Evolutionary conservation across 2,113 vertebrate species (phyloP), one percentile per base, ranked within the genome.

Genomic region (Arvicanthis niloticus): DNA sequence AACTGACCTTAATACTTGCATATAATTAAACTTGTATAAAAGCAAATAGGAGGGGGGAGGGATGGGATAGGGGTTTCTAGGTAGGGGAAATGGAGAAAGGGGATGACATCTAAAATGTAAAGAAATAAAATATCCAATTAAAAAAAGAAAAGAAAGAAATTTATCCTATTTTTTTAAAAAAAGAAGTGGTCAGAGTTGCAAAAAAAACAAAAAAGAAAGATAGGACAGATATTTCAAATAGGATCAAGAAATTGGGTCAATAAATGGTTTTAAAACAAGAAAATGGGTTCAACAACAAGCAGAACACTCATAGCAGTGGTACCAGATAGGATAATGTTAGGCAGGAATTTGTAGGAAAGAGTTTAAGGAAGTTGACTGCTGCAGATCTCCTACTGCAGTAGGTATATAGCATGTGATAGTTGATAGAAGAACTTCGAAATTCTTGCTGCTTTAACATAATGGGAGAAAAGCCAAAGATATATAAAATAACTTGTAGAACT

Each of bases 401-500:
- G 29, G 15, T 73, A 1, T 21, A 77, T 84, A 21, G 22, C 53
- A 26, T 17, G 11, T 87, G 22, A 90, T 6, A 19, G 17, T 91
- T 37, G 77, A 73, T 5, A 80, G 31, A 24, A 40, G 34, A 45
- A 42, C 5, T 9, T 72, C 31, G 34, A 45, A 42, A 3, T 9
- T 72, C n/a, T 91, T 96, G 7, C 37, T 93, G 0, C 73, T 77
- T 88, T 87, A 86, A 89, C 19, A 7, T 42, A 62, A 84, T 68
- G 11, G 58, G 12, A 80, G 80, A 70, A 65, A 93, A 81, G 12
- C n/a, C 40, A 91, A 3, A 65, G 45, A 77, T 11, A 7, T 89
- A 89, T 2, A 70, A 42, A 91, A 17, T 68, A 96, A 90, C 72
- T 70, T 84, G 72, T 97, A 94, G 95, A 96, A 84, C 93, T 89